These are phyloP conservation scores for Apoda limacodes DNA, from an alignment of 2,888 invertebrate species.

Conservation along the genomic window DNA sequence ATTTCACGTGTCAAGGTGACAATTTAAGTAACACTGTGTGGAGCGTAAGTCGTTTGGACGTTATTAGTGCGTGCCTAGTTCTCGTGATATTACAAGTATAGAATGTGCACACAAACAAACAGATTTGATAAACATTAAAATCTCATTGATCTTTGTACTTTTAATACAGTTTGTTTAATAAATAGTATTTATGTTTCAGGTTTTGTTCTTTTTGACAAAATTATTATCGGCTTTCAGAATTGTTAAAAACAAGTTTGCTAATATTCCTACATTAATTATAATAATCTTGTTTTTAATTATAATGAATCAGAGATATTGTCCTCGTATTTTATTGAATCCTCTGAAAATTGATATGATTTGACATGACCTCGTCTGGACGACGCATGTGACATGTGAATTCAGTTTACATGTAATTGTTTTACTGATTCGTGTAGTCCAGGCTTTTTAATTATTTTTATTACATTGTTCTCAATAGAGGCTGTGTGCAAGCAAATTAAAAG, in stretches of 20 bases:
- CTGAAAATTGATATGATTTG: too few relatives aligned
- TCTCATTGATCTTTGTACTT: conserved; percentile 45
- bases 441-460: conserved; percentile 31
- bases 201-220: too few relatives aligned
- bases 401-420: too few relatives aligned
- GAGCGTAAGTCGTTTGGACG: too few relatives aligned
- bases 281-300: conserved; percentile 5
- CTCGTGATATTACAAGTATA: conserved; percentile 60
- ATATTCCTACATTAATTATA: conserved; percentile 11
- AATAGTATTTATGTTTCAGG: conserved; percentile 5
- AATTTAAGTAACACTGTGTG: too few relatives aligned
- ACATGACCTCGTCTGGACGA: too few relatives aligned
- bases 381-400: too few relatives aligned
- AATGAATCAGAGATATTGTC: conserved; percentile 5
- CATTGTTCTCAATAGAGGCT: conserved; percentile 63
- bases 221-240: too few relatives aligned
- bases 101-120: conserved; percentile 42
- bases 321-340: neutral
- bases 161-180: conserved; percentile 30
- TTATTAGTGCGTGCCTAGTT: conserved; percentile 45
- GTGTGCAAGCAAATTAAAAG: conserved; percentile 68
- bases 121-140: conserved; percentile 25
- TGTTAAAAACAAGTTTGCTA: conserved; percentile 21
- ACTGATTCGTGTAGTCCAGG: conserved; percentile 22
- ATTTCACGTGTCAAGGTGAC: too few relatives aligned